Conservation (phyloP, 2,113 vertebrate species). For the Apteryx mantelli region DNA sequence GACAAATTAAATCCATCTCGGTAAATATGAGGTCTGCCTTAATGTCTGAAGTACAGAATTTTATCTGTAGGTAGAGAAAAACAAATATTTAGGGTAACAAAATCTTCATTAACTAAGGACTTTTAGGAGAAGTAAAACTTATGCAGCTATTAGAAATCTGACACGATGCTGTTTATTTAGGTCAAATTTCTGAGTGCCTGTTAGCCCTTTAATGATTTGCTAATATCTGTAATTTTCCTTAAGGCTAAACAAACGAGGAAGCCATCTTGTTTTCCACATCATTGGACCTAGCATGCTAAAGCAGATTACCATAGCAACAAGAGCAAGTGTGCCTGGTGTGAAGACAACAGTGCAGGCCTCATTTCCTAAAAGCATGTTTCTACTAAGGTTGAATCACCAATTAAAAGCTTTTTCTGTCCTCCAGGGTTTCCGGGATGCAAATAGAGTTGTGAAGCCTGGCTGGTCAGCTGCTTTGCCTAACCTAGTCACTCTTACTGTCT, state of each 20-base stretch:
- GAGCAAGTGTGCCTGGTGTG: constrained; percentile 56
- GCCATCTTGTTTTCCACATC: constrained; percentile 83
- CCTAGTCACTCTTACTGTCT: constrained; percentile 11
- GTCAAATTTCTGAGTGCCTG: constrained; percentile 54
- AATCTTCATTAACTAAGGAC: background rate
- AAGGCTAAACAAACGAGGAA: constrained; percentile 77
- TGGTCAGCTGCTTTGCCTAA: constrained; percentile 66
- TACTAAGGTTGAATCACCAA: constrained; percentile 73
- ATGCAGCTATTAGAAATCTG: constrained; percentile 30
- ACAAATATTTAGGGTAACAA: constrained; percentile 10
- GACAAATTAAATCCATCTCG: background rate
- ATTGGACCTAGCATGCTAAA: constrained; percentile 67
- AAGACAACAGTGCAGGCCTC: constrained; percentile 72
- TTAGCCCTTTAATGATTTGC: constrained; percentile 65
- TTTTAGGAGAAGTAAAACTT: constrained; percentile 1
- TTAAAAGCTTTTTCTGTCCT: constrained; percentile 75
- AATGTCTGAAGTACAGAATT: background rate
- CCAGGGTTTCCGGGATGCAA: constrained; percentile 67
- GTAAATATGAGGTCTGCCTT: background rate
- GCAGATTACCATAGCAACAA: constrained; percentile 78
- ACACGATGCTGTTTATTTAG: constrained; percentile 32
- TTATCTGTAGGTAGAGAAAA: constrained; percentile 13
- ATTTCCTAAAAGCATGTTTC: constrained; percentile 76
- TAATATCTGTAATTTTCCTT: constrained; percentile 79
- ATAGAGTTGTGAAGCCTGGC: constrained; percentile 29